Evolutionary conservation across 2,888 invertebrate genomes (phyloP).

Genomic region (Thyatira batis): DNA sequence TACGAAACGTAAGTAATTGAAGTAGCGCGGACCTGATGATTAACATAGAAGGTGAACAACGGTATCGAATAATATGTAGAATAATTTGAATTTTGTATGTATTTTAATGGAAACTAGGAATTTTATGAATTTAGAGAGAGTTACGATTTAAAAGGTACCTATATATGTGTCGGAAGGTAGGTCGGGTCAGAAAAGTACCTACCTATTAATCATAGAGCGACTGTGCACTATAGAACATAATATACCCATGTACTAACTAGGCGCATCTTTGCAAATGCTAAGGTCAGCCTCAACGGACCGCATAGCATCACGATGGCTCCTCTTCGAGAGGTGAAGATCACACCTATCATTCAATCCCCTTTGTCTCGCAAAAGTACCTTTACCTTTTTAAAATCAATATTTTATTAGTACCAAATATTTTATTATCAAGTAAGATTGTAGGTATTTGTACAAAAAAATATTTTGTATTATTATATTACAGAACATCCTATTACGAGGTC

Average conservation of each 20-base stretch:
- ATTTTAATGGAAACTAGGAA: too few relatives aligned
- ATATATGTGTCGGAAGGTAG: background rate
- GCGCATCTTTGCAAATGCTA: slow-evolving; percentile 55
- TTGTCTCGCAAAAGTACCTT: background rate
- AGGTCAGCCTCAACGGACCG: slow-evolving; percentile 55
- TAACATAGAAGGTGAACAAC: too few relatives aligned
- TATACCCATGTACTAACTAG: background rate
- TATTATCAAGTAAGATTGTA: background rate
- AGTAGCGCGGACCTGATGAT: too few relatives aligned
- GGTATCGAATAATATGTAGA: too few relatives aligned
- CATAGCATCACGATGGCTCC: slow-evolving; percentile 56
- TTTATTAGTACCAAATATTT: background rate
- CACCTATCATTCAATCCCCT: slow-evolving; percentile 5
- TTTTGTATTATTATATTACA: background rate
- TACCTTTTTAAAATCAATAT: background rate
- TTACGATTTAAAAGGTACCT: background rate
- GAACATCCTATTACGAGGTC: background rate
- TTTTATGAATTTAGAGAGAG: background rate
- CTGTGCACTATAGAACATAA: slow-evolving; percentile 21
- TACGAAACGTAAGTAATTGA: too few relatives aligned
- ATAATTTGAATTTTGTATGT: too few relatives aligned
- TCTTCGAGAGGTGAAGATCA: slow-evolving; percentile 42
- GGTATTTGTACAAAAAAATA: background rate
- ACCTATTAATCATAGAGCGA: slow-evolving; percentile 34
- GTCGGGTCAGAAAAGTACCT: slow-evolving; percentile 20